A percentile compares a stretch with the other conserved stretches of the same genome.
Evolutionary conservation across 2,888 invertebrate genomes (phyloP).

Genomic region (Lycaena phlaeas): DNA sequence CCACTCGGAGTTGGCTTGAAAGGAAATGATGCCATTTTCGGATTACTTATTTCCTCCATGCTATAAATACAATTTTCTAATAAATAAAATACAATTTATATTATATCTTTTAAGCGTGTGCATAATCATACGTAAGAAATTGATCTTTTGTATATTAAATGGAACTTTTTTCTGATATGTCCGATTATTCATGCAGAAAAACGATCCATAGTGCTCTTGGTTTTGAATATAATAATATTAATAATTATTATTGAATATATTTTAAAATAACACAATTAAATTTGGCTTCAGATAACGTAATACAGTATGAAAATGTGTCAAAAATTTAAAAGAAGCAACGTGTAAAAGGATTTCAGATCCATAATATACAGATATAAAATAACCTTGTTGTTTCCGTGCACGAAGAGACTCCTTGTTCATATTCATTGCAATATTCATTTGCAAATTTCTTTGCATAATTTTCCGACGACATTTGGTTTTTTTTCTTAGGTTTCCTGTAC

Average conservation of each 20-base stretch:
- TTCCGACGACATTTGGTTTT: conserved; percentile 38
- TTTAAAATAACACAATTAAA: too few relatives aligned
- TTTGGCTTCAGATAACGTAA: too few relatives aligned
- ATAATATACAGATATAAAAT: neutral
- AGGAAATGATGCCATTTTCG: conserved; percentile 67
- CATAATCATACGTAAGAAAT: neutral
- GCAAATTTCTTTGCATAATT: conserved; percentile 40
- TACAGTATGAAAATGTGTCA: too few relatives aligned
- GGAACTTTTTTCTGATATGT: too few relatives aligned
- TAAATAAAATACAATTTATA: conserved; percentile 11
- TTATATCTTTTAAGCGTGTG: neutral
- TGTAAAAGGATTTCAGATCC: too few relatives aligned
- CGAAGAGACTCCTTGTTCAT: conserved; percentile 36
- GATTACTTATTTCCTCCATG: conserved; percentile 31
- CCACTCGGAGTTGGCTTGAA: conserved; percentile 79
- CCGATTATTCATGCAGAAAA: too few relatives aligned
- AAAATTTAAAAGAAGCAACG: too few relatives aligned
- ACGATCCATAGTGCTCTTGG: too few relatives aligned
- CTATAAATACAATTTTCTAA: conserved; percentile 45
- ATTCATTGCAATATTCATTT: conserved; percentile 32
- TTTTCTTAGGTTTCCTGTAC: conserved; percentile 38
- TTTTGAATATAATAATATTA: too few relatives aligned
- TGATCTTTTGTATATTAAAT: too few relatives aligned
- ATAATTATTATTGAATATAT: too few relatives aligned
- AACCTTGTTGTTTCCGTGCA: conserved; percentile 51